Base-by-base conservation (phyloP, 2,888 invertebrate genomes). In the Clostera curtula region DNA sequence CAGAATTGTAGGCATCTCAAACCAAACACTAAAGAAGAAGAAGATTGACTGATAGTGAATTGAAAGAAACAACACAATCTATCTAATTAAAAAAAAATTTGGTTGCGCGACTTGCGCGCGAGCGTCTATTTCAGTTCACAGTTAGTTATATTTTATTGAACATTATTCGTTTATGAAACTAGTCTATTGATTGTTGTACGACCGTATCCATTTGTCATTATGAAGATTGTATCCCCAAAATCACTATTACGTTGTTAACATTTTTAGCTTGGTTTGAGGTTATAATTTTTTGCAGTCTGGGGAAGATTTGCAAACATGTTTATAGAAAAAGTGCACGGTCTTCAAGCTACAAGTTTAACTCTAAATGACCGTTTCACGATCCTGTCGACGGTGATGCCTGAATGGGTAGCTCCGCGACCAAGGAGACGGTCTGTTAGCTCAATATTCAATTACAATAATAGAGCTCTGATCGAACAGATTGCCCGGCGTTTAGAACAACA, bases 281-380 rank as follows among this genome's bases (percentile, higher is more conserved):
- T 39, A 34, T 25, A 37, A 26, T 20, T 12, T 38, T 40, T 43
- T 41, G 24, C 9, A 23, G 15, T 12, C 25, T 29, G 34, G 36
- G 29, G 24, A 29, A 24, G 14, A 19, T 29, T 31, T 9, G 14
- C 23, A 35, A 34, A 27, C 23, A 77, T 73, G 71, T 56, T 68
- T 28, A 68, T 82, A 32, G 72, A 79, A 32, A 69, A 71, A 56
- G 54, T 83, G 24, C 66, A 70, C 33, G 77, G 77, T 34, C 67
- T 84, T 15, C 77, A 76, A 27, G 68, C 85, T 7, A 88, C 88
- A 6, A 45, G 44, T 17, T 33, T 79, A 31, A 69, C 58, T 25
- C 48, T 77, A 25, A 57, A 73, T 35, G 66, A 76, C 3, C 55
- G 80, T 24, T 80, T 80, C 29, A 65, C 73, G 5, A 34, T 73